Conservation (phyloP, 2,113 vertebrate genomes). For the Campylomormyrus numenius region DNA sequence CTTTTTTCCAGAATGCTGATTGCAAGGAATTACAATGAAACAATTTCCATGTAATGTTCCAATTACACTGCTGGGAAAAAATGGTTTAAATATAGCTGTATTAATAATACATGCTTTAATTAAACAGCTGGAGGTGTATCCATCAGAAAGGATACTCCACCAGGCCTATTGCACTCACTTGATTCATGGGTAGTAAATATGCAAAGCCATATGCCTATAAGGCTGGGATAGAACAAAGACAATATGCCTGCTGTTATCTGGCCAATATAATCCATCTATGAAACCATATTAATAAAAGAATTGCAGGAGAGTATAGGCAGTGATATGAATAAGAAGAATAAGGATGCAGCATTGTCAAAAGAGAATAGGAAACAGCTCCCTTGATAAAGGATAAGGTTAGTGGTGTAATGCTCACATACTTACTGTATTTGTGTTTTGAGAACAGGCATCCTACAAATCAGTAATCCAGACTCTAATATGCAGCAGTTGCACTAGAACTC, state of each 20-base stretch:
- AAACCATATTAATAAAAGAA: constrained; percentile 71
- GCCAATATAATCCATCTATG: constrained; percentile 54
- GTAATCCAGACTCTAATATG: not conserved
- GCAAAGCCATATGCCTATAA: constrained; percentile 93
- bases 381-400: not conserved
- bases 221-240: constrained; percentile 82
- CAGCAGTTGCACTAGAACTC: not conserved
- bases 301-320: not conserved
- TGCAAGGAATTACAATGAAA: constrained; percentile 89
- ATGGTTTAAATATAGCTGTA: constrained; percentile 87
- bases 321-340: not conserved
- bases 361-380: not conserved
- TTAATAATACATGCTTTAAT: constrained; percentile 99
- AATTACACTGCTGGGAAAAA: constrained; percentile 72
- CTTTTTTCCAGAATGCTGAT: constrained; percentile 66
- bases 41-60: constrained; percentile 96
- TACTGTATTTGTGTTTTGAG: not conserved
- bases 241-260: constrained; percentile 81
- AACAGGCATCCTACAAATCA: not conserved
- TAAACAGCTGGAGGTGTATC: constrained; percentile 89
- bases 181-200: constrained; percentile 98
- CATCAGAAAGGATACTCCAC: constrained; percentile 76
- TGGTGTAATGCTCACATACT: not conserved
- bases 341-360: not conserved
- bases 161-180: constrained; percentile 65